These are phyloP conservation scores for Halictus rubicundus DNA, from an alignment of 1,140 invertebrate genomes.

Conservation along the genomic window DNA sequence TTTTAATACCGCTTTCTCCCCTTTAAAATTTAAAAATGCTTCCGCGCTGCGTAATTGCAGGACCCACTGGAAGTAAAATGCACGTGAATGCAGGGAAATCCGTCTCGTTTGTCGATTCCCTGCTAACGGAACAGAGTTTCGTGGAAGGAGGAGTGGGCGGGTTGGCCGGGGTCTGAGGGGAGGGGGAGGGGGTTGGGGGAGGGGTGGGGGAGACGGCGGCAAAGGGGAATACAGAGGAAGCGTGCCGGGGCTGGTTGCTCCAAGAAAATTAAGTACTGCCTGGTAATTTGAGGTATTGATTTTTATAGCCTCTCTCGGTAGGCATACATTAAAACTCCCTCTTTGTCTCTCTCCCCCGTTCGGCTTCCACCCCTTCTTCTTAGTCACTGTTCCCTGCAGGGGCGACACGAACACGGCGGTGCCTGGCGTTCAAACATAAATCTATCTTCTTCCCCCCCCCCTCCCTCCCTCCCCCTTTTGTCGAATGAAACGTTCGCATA, in stretches of 20 bases:
- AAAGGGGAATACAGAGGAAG: slow-evolving; percentile 37
- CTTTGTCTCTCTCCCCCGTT: slow-evolving; percentile 58
- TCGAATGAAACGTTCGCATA: slow-evolving; percentile 10
- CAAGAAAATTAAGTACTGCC: slow-evolving; percentile 81
- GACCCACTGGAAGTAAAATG: slow-evolving; percentile 60
- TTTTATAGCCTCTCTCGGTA: slow-evolving; percentile 80
- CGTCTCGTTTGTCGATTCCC: slow-evolving; percentile 54
- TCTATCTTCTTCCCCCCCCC: slow-evolving; percentile 33
- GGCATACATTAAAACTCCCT: slow-evolving; percentile 78
- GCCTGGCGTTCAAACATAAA: slow-evolving; percentile 73
- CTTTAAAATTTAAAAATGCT: slow-evolving; percentile 62
- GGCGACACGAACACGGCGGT: slow-evolving; percentile 74
- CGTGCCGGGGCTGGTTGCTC: slow-evolving; percentile 65
- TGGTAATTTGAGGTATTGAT: slow-evolving; percentile 82
- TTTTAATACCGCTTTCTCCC: slow-evolving; percentile 62
- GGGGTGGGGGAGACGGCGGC: neutral
- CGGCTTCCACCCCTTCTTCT: slow-evolving; percentile 67
- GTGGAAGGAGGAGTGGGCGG: slow-evolving; percentile 15
- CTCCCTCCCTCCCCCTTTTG: slow-evolving; percentile 27
- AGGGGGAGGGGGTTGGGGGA: too few species aligned
- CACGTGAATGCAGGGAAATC: slow-evolving; percentile 64
- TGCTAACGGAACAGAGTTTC: slow-evolving; percentile 58
- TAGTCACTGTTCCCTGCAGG: slow-evolving; percentile 60
- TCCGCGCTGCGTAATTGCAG: slow-evolving; percentile 57
- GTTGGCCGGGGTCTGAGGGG: too few species aligned